Base-by-base conservation (phyloP, 2,888 invertebrate species). In the Polydrusus pterygomalis region DNA sequence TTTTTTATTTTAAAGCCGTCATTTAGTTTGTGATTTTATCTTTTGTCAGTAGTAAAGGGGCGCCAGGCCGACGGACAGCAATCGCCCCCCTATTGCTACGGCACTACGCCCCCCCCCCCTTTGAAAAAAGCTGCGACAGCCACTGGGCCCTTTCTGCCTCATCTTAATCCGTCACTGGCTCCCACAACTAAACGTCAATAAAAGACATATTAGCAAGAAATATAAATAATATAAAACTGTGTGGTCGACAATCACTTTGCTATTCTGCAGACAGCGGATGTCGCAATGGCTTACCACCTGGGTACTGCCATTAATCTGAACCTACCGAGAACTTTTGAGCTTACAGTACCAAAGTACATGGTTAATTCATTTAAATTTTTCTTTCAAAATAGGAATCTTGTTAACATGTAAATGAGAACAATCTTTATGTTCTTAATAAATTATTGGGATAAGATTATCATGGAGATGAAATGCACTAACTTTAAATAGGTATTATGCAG, bases 251-350 rank as follows among this genome's bases (percentile, higher is more conserved):
- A 69, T 72, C 76, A 64, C 68, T 63, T 58, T 62, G 47, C 56
- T 69, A 20, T 40, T 10, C 70, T 38, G 72, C 68, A 64, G 71
- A 70, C 74, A 70, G 74, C 73, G 74, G 74, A 74, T 70, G 74
- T 74, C 67, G 74, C 77, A 77, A 77, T 18, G 74, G 70, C 70
- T 77, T 74, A 77, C 77, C 77, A 77, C 77, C 77, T 77, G 74
- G 77, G 73, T 38, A 70, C 63, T 70, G 70, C 74, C 70, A 77
- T 77, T 77, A 77, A 77, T 77, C 77, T 77, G 70, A 70, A 77
- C 73, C 64, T 56, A 73, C 73, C 70, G 70, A 77, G 77, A 73
- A 75, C 64, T 58, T 73, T 69, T 73, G 64, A 70, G 64, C 40
- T 49, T 64, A 43, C 64, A 34, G 58, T 60, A 73, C 73, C 45